A percentile compares a stretch with the other conserved stretches of the same genome.
phyloP scores from a whole-genome alignment of 2,797 vertebrate species.

The Enteromius fasciolatus region DNA sequence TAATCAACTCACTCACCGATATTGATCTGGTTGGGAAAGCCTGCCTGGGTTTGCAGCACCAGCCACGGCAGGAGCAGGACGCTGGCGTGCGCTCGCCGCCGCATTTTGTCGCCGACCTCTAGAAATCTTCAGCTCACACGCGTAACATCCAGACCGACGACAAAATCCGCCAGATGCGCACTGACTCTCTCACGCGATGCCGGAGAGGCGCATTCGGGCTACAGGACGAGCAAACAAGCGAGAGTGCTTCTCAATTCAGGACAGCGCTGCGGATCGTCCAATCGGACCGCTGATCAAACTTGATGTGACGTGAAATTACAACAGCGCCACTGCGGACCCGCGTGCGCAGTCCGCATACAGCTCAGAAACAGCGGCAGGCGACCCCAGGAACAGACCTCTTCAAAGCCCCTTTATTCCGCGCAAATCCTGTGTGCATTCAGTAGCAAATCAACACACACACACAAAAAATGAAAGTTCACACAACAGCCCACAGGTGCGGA shows the following conservation, averaged over 20 bases:
- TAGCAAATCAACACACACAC: not conserved
- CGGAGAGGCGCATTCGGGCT: constrained; percentile 68
- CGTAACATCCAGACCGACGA: constrained; percentile 80
- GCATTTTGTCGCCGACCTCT: constrained; percentile 86
- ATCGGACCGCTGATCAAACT: constrained; percentile 88
- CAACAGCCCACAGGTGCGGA: constrained; percentile 10
- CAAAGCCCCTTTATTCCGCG: not conserved
- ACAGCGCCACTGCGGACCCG: constrained; percentile 78
- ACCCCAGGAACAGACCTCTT: constrained; percentile 6
- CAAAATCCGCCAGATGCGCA: constrained; percentile 75
- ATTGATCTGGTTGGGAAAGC: constrained; percentile 97
- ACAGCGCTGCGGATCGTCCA: constrained; percentile 73
- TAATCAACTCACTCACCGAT: constrained; percentile 85
- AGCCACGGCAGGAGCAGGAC: constrained; percentile 83
- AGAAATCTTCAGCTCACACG: constrained; percentile 81
- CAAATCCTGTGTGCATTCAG: not conserved
- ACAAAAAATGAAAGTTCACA: not conserved
- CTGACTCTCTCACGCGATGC: constrained; percentile 72
- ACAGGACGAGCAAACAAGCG: constrained; percentile 20
- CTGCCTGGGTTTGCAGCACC: constrained; percentile 81
- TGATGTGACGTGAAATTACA: constrained; percentile 87
- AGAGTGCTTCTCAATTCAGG: constrained; percentile 28
- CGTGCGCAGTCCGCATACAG: constrained; percentile 54
- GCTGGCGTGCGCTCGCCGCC: constrained; percentile 74
- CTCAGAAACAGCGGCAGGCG: constrained; percentile 57